These are phyloP conservation scores for Pyrrhia umbra DNA, from an alignment of 2,888 invertebrate genomes.

Conservation along the genomic window DNA sequence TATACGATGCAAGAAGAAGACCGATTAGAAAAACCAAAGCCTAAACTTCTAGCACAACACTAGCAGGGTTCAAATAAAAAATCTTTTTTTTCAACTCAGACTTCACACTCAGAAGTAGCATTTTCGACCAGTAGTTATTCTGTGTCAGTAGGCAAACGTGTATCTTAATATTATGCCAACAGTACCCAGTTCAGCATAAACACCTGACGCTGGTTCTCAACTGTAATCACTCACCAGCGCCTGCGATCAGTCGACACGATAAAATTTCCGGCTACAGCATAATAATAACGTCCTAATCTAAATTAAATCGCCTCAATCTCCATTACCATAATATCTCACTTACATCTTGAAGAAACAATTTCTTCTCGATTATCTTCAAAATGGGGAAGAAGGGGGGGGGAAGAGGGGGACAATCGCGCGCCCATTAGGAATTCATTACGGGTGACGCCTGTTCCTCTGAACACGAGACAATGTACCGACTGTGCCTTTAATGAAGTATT, in stretches of 20 bases:
- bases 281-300: constrained; percentile 23
- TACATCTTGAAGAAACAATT: constrained; percentile 35
- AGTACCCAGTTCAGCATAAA: background rate
- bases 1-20: too few relatives aligned
- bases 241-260: background rate
- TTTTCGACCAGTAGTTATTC: too few relatives aligned
- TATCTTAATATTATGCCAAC: too few relatives aligned
- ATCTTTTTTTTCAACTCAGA: too few relatives aligned
- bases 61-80: too few relatives aligned
- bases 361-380: constrained; percentile 43
- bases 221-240: background rate
- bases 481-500: constrained; percentile 37
- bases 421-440: constrained; percentile 53
- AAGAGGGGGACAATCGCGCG: background rate
- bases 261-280: constrained; percentile 16
- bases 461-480: constrained; percentile 27
- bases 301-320: constrained; percentile 3
- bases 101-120: too few relatives aligned
- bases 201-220: background rate
- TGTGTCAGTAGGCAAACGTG: too few relatives aligned
- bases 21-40: too few relatives aligned
- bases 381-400: constrained; percentile 15
- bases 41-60: too few relatives aligned
- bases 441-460: constrained; percentile 15
- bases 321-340: constrained; percentile 42